Evolutionary conservation across 2,797 vertebrate genomes (phyloP), one percentile per base, ranked within the genome.

Genomic region (Lates japonicus): DNA sequence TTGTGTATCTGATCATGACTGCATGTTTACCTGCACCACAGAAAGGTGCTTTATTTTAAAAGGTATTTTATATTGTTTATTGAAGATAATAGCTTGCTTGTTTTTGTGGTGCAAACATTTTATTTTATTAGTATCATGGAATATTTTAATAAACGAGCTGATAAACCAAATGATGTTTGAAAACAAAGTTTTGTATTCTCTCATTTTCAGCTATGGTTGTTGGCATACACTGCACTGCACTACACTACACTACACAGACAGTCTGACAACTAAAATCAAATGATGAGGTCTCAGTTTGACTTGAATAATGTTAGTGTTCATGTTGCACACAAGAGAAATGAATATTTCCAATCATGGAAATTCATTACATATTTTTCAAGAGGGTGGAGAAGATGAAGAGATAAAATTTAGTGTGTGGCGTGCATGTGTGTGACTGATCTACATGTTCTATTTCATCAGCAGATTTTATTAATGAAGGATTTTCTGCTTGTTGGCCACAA

Each of bases 21-120:
- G 92, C 94, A 95, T 95, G 93, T 94, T 93, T 90, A 90, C 83
- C 83, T 87, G 75, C n/a, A n/a, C 74, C 84, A 91, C 76, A 92
- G 33, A 93, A 93, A 88, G 93, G 94, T 95, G 94, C 94, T n/a
- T n/a, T 95, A 94, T 91, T 94, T 93, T 91, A 72, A 90, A 88
- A 93, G 73, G 89, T 92, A 91, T 93, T 95, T 93, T 94, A 76
- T 94, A 92, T 74, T 86, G 73, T 87, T 75, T 88, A 60, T 82
- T 87, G 76, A 90, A 84, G 62, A 85, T 89, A 76, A 80, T 84
- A 48, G 13, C 59, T 22, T 70, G 17, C 68, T 62, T 82, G 58
- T 80, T 73, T 67, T 39, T 87, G 54, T 77, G 65, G 52, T 84
- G 14, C 17, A 46, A 78, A 37, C 29, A 83, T 46, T 46, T 46